phyloP scores from a whole-genome alignment of 2,888 invertebrate genomes.

The Aleiodes testaceus region DNA sequence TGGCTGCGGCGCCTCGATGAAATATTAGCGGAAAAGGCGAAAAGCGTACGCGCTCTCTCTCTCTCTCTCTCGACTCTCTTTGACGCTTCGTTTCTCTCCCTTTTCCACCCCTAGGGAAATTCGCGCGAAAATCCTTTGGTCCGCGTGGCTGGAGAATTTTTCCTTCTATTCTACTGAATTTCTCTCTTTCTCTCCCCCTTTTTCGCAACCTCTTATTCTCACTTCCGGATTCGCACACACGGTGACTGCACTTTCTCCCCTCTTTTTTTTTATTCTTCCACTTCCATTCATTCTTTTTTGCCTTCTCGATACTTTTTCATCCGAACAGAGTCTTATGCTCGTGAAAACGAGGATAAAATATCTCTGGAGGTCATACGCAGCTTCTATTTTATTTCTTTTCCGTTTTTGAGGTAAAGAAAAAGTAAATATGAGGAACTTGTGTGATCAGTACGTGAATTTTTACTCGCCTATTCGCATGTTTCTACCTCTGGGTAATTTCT shows the following conservation, averaged over 20 bases:
- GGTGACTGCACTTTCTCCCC: conserved; percentile 36
- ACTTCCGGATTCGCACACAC: conserved; percentile 39
- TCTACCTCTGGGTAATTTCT: conserved; percentile 18
- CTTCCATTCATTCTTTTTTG: conserved; percentile 19
- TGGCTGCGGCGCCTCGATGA: conserved; percentile 61
- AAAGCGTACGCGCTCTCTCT: conserved; percentile 42
- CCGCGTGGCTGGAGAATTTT: conserved; percentile 37
- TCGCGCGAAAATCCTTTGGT: conserved; percentile 42
- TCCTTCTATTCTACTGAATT: neutral
- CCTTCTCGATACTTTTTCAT: conserved; percentile 31
- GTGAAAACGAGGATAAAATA: conserved; percentile 28
- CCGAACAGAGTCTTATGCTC: conserved; percentile 24
- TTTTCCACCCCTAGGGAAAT: conserved; percentile 36
- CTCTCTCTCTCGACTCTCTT: conserved; percentile 19
- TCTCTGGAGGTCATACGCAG: neutral
- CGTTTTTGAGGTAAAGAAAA: neutral
- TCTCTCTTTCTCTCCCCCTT: neutral
- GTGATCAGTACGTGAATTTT: neutral
- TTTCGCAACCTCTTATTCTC: conserved; percentile 32
- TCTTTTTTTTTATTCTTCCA: conserved; percentile 21
- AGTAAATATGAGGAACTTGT: neutral
- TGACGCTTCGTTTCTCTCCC: conserved; percentile 34
- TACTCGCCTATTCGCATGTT: neutral
- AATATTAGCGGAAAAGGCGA: conserved; percentile 67
- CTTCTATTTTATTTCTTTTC: neutral